phyloP scores from a whole-genome alignment of 2,113 vertebrate species.

The Petaurus breviceps region DNA sequence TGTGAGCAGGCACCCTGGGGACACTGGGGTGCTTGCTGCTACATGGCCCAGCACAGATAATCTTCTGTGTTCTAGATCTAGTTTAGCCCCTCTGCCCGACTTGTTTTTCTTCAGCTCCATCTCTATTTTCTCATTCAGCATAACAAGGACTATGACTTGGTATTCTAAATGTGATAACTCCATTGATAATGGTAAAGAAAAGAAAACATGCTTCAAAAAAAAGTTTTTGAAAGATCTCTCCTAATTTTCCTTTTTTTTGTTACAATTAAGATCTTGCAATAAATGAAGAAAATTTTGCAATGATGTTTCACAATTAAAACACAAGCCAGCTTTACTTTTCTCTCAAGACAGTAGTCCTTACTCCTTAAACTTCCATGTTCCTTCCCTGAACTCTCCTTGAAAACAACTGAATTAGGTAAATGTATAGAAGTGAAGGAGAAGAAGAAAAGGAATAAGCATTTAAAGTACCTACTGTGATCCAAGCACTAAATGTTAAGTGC shows the following conservation, averaged over 20 bases:
- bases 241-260: background rate
- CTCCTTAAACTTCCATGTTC: background rate
- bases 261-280: background rate
- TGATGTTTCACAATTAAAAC: background rate
- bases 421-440: background rate
- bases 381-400: background rate
- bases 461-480: background rate
- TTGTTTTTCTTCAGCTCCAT: background rate
- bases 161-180: background rate
- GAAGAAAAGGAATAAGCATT: background rate
- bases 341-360: background rate
- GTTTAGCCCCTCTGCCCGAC: background rate
- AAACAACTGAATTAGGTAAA: background rate
- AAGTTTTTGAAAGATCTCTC: too few relatives aligned
- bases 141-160: background rate
- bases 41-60: background rate
- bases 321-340: background rate
- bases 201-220: background rate
- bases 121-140: background rate
- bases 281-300: too few relatives aligned
- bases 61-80: background rate
- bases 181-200: background rate
- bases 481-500: background rate
- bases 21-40: too few relatives aligned
- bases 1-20: too few relatives aligned